Percentiles rank a stretch among this genome's conserved stretches.
Conservation (phyloP, 2,113 vertebrate genomes). For the Syrrhaptes paradoxus region DNA sequence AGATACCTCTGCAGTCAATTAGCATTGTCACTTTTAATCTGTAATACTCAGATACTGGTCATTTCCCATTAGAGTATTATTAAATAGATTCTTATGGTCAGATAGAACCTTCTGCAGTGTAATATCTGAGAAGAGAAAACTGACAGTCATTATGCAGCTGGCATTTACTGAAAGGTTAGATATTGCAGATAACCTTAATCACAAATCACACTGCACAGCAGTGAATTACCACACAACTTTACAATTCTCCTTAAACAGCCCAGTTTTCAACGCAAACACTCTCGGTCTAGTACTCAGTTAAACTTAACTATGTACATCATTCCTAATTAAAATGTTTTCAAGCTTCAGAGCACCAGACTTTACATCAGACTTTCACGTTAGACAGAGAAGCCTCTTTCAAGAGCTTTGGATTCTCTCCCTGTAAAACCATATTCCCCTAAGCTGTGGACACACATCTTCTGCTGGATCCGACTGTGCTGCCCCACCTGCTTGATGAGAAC, state of each 20-base stretch:
- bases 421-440: neutral
- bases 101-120: constrained; percentile 82
- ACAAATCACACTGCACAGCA: constrained; percentile 84
- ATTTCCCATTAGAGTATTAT: constrained; percentile 94
- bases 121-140: constrained; percentile 79
- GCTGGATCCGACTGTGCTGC: neutral
- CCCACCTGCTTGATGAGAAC: neutral
- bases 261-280: neutral
- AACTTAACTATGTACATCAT: neutral
- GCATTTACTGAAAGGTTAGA: constrained; percentile 92
- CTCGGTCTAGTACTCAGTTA: neutral
- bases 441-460: neutral
- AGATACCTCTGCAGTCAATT: constrained; percentile 94
- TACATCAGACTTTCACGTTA: neutral
- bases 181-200: constrained; percentile 88
- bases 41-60: constrained; percentile 86
- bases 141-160: constrained; percentile 90
- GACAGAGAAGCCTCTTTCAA: neutral
- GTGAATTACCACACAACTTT: constrained; percentile 71
- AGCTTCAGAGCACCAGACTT: neutral
- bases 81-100: constrained; percentile 84
- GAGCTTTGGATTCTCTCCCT: neutral
- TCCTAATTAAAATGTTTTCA: constrained; percentile 27
- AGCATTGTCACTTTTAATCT: constrained; percentile 97
- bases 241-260: neutral